Conservation (phyloP, 2,888 invertebrate species). For the Rambutsinella grinnellia region DNA sequence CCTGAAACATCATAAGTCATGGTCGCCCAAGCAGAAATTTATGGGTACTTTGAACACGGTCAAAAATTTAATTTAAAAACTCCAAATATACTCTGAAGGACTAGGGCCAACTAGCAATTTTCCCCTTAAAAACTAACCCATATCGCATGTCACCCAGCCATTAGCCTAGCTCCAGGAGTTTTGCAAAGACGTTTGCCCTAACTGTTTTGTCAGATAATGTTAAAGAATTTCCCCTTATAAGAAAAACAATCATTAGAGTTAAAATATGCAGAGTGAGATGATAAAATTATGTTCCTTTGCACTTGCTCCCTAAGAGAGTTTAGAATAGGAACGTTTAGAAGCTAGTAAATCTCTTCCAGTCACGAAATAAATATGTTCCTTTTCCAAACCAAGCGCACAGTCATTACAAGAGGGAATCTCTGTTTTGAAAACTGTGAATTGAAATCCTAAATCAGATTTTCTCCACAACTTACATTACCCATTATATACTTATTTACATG, state of each 20-base stretch:
- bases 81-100: no score
- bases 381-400: neutral
- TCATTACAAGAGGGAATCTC: neutral
- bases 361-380: conserved; percentile 32
- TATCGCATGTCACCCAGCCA: conserved; percentile 20
- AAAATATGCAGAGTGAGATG: neutral
- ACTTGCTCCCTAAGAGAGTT: neutral
- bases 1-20: neutral
- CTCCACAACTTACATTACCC: no score
- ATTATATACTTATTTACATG: neutral
- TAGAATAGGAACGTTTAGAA: conserved; percentile 28
- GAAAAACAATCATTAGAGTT: neutral
- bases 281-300: neutral
- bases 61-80: neutral
- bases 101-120: no score
- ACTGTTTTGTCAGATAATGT: neutral
- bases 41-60: neutral
- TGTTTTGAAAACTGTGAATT: neutral
- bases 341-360: conserved; percentile 35
- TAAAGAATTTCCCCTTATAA: neutral
- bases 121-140: neutral
- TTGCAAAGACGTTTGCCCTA: conserved; percentile 9
- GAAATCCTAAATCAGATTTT: conserved; percentile 18
- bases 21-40: neutral
- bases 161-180: conserved; percentile 9